Base-by-base conservation (phyloP, 64 coral and sea anemone species). In the Acropora yongei region DNA sequence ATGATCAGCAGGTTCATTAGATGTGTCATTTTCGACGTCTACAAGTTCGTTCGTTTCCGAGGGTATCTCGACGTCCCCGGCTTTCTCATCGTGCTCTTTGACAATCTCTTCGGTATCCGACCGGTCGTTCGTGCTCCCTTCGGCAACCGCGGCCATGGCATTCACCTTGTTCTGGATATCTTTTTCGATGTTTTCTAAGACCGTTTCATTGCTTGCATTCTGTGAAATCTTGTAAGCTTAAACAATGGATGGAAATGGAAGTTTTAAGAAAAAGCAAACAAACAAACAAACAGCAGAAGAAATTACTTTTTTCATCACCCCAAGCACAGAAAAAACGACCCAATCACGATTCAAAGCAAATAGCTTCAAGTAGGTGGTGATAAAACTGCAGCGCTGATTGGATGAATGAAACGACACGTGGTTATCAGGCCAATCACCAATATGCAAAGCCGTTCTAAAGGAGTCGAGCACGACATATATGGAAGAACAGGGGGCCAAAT, bases 151-250 rank as follows among this genome's bases (percentile, higher is more conserved):
- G 7, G 90, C 90, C 19, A 92, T 71, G 11, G 47, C 39, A 20
- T 92, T 78, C 2, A 92, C 90, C 78, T 92, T 92, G 6, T 76
- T 60, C 18, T 92, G 80, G 17, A 92, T 92, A n/a, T 92, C 90
- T 85, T 84, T 85, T 41, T 92, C 90, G 16, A 92, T 42, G 2
- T 68, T 83, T 41, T 86, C 82, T 6, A 92, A 72, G 68, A 30
- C 46, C 20, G 49, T 76, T 5, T 18, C 16, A 78, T 86, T 85
- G 19, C 76, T 49, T 49, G 46, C 16, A 83, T 76, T 57, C 13
- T 47, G 49, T 6, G 90, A 43, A 63, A 47, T 65, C 43, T 44
- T 92, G 57, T 77, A 86, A 60, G 90, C 90, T 92, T 40, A 55
- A 78, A 77, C 44, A 11, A 10, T 47, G 8, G 44, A 17, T 44